phyloP scores from a whole-genome alignment of 35 echinoderm and acorn worm genomes.

The Amphiura filiformis region DNA sequence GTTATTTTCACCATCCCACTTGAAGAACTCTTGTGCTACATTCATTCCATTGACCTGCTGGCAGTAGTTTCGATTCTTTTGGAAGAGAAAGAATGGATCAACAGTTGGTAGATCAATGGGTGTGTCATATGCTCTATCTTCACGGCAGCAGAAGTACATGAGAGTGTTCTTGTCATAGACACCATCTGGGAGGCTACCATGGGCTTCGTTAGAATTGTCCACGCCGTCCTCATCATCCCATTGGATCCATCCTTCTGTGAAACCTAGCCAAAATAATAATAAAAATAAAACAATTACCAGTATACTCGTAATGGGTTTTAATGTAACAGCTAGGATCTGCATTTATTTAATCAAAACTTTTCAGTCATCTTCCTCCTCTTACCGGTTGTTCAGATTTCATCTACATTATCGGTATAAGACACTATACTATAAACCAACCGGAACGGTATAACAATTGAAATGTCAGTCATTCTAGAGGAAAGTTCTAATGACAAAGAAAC shows the following conservation, averaged over 20 bases:
- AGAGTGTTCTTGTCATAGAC: constrained; percentile 60
- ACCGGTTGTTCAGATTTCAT: too few relatives aligned
- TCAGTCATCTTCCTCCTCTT: not conserved
- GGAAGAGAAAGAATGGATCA: constrained; percentile 45
- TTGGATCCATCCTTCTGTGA: constrained; percentile 46
- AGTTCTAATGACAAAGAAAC: too few relatives aligned
- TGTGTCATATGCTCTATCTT: constrained; percentile 35
- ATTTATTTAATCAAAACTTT: too few relatives aligned
- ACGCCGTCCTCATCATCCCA: constrained; percentile 79
- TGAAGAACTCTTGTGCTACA: constrained; percentile 36
- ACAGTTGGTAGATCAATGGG: constrained; percentile 59
- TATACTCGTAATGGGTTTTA: too few relatives aligned
- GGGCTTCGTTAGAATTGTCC: constrained; percentile 52
- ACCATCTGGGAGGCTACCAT: constrained; percentile 59
- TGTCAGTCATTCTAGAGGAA: too few relatives aligned
- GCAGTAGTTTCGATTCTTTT: constrained; percentile 24
- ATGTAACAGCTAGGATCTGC: not conserved
- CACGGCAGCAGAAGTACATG: constrained; percentile 77
- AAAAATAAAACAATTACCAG: not conserved
- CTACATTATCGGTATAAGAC: not conserved
- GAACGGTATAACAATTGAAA: not conserved
- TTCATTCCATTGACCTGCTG: constrained; percentile 68
- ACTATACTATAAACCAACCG: too few relatives aligned
- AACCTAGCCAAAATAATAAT: constrained; percentile 25
- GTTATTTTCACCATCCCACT: constrained; percentile 64